Base-by-base conservation (phyloP, 2,113 vertebrate genomes). In the Tichodroma muraria region DNA sequence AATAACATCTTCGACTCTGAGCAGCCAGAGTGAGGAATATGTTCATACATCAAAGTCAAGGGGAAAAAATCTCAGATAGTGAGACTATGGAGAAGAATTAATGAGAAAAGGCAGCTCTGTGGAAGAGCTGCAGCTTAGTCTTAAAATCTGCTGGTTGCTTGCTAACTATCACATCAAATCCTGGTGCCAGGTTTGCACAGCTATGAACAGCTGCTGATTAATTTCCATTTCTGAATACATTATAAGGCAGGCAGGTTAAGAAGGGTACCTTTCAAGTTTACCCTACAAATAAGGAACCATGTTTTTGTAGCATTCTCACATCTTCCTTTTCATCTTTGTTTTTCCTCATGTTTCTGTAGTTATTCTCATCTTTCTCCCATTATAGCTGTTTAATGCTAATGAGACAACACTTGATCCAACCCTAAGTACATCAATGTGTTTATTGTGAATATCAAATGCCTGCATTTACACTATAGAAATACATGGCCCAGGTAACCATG, bases 321-420 rank as follows among this genome's bases (percentile, higher is more conserved):
- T 86, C 64, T 86, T 88, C 38, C 66, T 65, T 86, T 92, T 94
- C 44, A 94, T 92, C 69, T 87, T 84, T 85, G 82, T 83, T 96
- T 25, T 38, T 96, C 28, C 33, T 88, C 76, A 6, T 85, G 71
- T 89, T 96, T 94, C 84, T 89, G 52, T 38, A 69, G 75, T 91
- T 91, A 70, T 89, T 95, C 95, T 89, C 66, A 89, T 85, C 93
- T 82, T 71, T 50, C 38, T 80, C 50, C 42, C 64, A 83, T 82
- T 85, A 85, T 33, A 84, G 69, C 33, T 85, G 57, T 80, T 88
- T 76, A 79, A 86, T 63, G 80, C 16, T 94, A 91, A 96, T 71
- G 63, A 89, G 50, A 7, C 64, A 83, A 54, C 73, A 64, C 31
- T 88, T 81, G 53, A 60, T 89, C 40, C 35, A 84, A 21, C 50